Percentiles rank a stretch among this genome's conserved stretches.
These are phyloP conservation scores for Synergus umbraculus DNA, from an alignment of 2,888 invertebrate genomes.

Conservation along the genomic window DNA sequence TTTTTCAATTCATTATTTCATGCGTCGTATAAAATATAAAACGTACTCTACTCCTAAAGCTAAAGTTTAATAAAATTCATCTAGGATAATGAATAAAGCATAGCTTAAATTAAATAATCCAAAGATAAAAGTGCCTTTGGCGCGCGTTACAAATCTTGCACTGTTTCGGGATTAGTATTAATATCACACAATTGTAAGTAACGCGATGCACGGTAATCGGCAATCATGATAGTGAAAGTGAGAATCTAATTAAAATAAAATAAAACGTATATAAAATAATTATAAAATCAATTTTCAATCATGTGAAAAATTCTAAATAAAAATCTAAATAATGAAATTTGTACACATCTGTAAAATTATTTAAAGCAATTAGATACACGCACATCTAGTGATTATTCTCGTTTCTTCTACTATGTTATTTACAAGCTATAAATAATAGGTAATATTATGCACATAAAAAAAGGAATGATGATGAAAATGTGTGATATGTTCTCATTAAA, in stretches of 20 bases:
- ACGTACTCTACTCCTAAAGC: neutral
- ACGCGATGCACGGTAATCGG: neutral
- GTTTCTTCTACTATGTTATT: conserved; percentile 27
- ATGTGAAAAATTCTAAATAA: neutral
- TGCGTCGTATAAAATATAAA: neutral
- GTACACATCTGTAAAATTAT: neutral
- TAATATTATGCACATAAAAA: conserved; percentile 42
- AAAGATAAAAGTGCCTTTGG: conserved; percentile 18
- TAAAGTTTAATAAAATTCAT: neutral
- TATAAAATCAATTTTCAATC: neutral
- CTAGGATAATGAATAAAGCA: neutral
- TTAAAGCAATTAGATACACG: neutral
- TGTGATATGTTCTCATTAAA: conserved; percentile 45
- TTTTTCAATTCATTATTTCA: neutral
- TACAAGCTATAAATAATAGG: conserved; percentile 45
- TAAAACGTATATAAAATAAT: neutral
- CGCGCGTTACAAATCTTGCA: neutral
- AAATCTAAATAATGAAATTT: neutral
- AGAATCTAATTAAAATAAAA: neutral
- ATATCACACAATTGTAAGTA: conserved; percentile 33
- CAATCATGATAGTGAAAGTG: neutral
- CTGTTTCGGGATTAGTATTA: conserved; percentile 8
- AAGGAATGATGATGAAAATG: conserved; percentile 40
- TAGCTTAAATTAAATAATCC: neutral
- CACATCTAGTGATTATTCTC: neutral